These are phyloP conservation scores for Crocodylus rhombifer DNA, from an alignment of 2,797 vertebrate species.

Conservation along the genomic window DNA sequence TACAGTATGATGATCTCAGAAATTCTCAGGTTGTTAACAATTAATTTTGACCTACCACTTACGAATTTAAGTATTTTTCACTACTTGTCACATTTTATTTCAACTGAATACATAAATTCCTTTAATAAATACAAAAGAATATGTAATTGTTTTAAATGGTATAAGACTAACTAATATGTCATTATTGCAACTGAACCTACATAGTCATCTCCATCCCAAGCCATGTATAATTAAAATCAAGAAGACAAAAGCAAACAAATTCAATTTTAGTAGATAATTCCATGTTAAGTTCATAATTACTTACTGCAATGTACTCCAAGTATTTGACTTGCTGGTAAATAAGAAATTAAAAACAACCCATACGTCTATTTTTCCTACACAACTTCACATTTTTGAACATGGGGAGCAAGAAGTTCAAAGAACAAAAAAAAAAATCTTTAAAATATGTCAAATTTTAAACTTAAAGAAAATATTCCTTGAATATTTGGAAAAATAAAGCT, in stretches of 20 bases:
- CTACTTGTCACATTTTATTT: slow-evolving; percentile 30
- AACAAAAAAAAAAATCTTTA: not conserved
- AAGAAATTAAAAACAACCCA: not conserved
- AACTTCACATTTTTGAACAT: not conserved
- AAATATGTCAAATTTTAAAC: not conserved
- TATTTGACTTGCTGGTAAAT: not conserved
- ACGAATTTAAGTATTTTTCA: not conserved
- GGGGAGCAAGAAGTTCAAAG: not conserved
- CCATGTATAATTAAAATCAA: not conserved
- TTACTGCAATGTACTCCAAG: not conserved
- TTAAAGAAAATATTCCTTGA: not conserved
- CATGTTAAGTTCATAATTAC: not conserved
- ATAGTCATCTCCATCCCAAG: not conserved
- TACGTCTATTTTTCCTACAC: not conserved
- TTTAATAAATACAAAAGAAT: slow-evolving; percentile 54
- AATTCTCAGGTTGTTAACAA: not conserved
- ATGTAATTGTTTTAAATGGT: slow-evolving; percentile 20
- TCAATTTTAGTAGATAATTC: not conserved
- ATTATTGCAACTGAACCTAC: not conserved
- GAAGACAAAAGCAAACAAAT: not conserved
- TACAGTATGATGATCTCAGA: not conserved
- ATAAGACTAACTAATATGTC: not conserved
- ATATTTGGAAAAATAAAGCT: not conserved
- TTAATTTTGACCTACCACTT: not conserved
- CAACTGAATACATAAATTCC: slow-evolving; percentile 57